These are phyloP conservation scores for Drosophila prostipennis DNA, from an alignment of 2,888 invertebrate species.

Conservation along the genomic window DNA sequence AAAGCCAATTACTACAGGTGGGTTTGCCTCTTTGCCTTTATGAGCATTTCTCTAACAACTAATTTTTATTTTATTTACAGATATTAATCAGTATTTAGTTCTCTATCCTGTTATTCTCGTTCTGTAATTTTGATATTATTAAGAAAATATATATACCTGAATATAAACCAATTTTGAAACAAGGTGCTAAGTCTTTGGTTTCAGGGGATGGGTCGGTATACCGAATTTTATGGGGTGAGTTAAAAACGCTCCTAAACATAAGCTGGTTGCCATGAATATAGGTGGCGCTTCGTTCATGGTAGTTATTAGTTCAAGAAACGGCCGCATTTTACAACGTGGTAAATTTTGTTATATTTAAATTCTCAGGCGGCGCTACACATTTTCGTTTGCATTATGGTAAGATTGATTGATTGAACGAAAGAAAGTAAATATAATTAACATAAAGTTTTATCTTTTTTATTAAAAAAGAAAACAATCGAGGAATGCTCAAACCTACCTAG, in stretches of 20 bases:
- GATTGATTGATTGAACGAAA: no score
- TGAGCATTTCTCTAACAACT: background rate
- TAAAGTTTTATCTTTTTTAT: no score
- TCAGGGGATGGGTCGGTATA: no score
- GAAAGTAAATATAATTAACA: no score
- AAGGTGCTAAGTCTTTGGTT: no score
- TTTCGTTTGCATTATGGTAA: no score
- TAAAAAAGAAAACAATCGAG: no score
- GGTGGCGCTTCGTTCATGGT: background rate
- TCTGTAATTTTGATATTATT: conserved; percentile 27
- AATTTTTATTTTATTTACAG: conserved; percentile 30
- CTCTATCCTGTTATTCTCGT: conserved; percentile 18
- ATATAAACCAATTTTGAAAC: background rate
- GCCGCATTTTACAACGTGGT: background rate
- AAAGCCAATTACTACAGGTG: conserved; percentile 98
- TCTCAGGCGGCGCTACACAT: background rate
- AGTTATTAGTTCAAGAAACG: background rate
- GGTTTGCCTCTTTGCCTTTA: background rate
- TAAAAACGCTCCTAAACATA: background rate
- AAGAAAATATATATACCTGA: conserved; percentile 8
- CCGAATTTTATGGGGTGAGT: background rate
- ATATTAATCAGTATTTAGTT: conserved; percentile 61
- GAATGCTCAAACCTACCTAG: no score
- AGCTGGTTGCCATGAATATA: conserved; percentile 9
- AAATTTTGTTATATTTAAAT: background rate